These are phyloP conservation scores for Tubulanus polymorphus DNA, from an alignment of 2,888 invertebrate genomes.

Conservation along the genomic window DNA sequence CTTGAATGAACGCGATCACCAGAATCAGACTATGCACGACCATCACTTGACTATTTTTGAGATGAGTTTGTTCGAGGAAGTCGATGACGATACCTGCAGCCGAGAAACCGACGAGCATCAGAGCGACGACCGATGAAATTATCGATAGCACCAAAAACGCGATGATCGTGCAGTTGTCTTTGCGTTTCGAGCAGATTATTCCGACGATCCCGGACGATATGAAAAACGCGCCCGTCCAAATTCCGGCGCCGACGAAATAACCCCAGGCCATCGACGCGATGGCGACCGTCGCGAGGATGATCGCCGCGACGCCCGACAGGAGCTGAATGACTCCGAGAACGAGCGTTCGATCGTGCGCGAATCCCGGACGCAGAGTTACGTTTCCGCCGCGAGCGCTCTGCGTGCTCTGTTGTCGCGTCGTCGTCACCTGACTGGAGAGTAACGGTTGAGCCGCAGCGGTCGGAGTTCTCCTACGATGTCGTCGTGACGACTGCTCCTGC, in stretches of 20 bases:
- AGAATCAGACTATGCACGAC: conserved; percentile 9
- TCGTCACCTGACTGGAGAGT: no score
- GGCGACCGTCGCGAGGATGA: conserved; percentile 33
- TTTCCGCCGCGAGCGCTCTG: no score
- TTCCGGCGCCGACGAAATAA: conserved; percentile 37
- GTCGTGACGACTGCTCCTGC: no score
- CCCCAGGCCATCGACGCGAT: conserved; percentile 38
- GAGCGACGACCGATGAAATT: conserved; percentile 10
- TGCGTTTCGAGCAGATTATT: conserved; percentile 3
- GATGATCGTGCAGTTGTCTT: conserved; percentile 11
- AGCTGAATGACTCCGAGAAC: conserved; percentile 32
- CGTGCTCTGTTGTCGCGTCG: no score
- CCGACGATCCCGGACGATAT: conserved; percentile 11
- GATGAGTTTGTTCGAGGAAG: neutral
- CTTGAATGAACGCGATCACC: conserved; percentile 3
- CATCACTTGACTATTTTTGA: neutral
- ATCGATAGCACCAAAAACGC: conserved; percentile 12
- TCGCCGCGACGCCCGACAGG: conserved; percentile 32
- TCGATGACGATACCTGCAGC: conserved; percentile 8
- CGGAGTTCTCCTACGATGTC: no score
- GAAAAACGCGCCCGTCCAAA: conserved; percentile 35
- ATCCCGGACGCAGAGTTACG: no score
- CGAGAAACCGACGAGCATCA: conserved; percentile 8
- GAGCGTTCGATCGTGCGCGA: conserved; percentile 34
- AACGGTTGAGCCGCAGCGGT: no score